Percentiles rank a stretch among this genome's conserved stretches.
Evolutionary conservation across 2,888 invertebrate genomes (phyloP).

Genomic region (Drosophila paracracens): DNA sequence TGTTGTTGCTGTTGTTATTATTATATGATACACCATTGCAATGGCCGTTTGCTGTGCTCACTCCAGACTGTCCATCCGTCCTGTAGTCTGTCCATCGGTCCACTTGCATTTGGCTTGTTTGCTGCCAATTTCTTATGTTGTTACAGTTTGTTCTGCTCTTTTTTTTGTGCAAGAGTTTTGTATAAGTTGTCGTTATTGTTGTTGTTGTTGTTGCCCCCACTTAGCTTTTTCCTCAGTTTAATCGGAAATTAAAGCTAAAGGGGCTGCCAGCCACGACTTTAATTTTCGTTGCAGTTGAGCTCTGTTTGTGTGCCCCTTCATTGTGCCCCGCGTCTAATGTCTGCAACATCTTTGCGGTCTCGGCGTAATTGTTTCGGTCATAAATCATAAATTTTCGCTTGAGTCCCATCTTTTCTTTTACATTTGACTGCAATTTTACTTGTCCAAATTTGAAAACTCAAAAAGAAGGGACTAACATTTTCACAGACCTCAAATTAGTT

Average conservation of each 20-base stretch:
- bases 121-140: slow-evolving; percentile 81
- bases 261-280: slow-evolving; percentile 79
- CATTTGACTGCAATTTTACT: slow-evolving; percentile 71
- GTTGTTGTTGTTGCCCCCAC: slow-evolving; percentile 60
- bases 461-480: slow-evolving; percentile 45
- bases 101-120: slow-evolving; percentile 72
- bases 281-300: slow-evolving; percentile 72
- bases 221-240: slow-evolving; percentile 68
- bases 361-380: slow-evolving; percentile 73
- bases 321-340: slow-evolving; percentile 53
- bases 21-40: slow-evolving; percentile 79
- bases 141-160: slow-evolving; percentile 74
- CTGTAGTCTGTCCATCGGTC: slow-evolving; percentile 20
- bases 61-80: slow-evolving; percentile 12
- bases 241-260: slow-evolving; percentile 82
- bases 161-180: slow-evolving; percentile 31
- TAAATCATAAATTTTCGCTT: slow-evolving; percentile 75
- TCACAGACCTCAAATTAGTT: slow-evolving; percentile 50
- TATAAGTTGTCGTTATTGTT: slow-evolving; percentile 33
- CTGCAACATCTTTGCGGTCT: slow-evolving; percentile 72
- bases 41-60: slow-evolving; percentile 60
- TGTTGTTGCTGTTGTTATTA: slow-evolving; percentile 66
- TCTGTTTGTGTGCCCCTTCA: slow-evolving; percentile 20
- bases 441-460: slow-evolving; percentile 55
- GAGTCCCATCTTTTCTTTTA: slow-evolving; percentile 61